These are phyloP conservation scores for Hydrolagus colliei DNA, from an alignment of 2,797 vertebrate species.

Conservation along the genomic window DNA sequence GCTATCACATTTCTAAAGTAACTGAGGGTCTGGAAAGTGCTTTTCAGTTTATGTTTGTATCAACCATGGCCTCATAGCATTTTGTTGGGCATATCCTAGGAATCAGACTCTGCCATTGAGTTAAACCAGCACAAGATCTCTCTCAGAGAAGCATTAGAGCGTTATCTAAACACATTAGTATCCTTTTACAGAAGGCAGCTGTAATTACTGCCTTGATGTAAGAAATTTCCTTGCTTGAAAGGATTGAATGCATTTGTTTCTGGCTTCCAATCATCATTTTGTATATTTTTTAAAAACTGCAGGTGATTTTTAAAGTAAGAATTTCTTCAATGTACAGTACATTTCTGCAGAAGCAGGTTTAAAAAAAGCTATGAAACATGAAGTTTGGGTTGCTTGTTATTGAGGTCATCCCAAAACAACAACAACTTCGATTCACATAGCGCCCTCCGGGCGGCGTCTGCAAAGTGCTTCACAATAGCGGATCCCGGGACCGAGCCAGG, in stretches of 20 bases:
- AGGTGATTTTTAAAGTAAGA: no score
- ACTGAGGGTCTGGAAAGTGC: constrained; percentile 17
- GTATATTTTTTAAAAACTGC: no score
- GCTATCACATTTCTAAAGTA: constrained; percentile 17
- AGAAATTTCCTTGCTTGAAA: background rate
- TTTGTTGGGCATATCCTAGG: background rate
- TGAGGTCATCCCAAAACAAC: no score
- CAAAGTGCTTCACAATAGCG: no score
- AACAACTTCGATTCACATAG: no score
- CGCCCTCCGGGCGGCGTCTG: no score
- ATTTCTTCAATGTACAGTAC: no score
- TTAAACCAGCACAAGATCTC: background rate
- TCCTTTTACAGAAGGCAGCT: constrained; percentile 14
- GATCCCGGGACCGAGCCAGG: no score
- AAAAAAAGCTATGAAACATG: no score
- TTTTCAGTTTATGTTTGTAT: constrained; percentile 12
- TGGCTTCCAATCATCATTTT: no score
- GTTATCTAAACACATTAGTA: background rate
- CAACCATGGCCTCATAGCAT: background rate
- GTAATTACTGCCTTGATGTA: constrained; percentile 5
- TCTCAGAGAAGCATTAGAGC: background rate
- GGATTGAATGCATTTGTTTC: background rate
- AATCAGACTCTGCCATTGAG: background rate
- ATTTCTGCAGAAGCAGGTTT: no score
- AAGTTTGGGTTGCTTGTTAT: background rate